Evolutionary conservation across 2,113 vertebrate genomes (phyloP), one percentile per base, ranked within the genome.

Genomic region (Leptodactylus fuscus): DNA sequence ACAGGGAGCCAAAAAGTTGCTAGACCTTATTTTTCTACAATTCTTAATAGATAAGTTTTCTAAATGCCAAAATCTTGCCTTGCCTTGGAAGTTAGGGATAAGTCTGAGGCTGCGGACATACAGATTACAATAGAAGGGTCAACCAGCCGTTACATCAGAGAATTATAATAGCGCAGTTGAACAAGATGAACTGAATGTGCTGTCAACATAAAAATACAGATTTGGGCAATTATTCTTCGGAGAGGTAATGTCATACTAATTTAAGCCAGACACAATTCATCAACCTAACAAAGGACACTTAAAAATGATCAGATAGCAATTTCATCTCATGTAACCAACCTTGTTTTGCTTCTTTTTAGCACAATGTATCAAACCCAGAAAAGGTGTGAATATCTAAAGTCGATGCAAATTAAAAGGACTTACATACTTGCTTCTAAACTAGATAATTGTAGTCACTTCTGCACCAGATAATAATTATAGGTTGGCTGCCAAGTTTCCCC

Each of bases 301-400:
- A 62, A 18, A 69, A 49, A 53, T 70, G 65, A 46, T 24, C 22
- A 73, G 67, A 58, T 65, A 81, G 29, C 53, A 13, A 70, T 51
- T 74, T 24, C 34, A 27, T 73, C 20, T 32, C 32, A 41, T 36
- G 22, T 38, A 71, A n/a, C 81, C 44, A 38, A 38, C 46, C 65
- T 38, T 62, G 67, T 81, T 69, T 74, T 36, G 91, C 91, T 93
- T 92, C 91, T 93, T 93, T 89, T 93, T 91, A 93, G 89, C 79
- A 74, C 93, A 93, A 94, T 92, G 92, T 92, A 94, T 91, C 91
- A 92, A 93, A 92, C 80, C 84, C 90, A 91, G 91, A 91, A 93
- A 94, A 93, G 67, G 93, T 95, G 94, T 94, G 94, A 95, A 94
- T 79, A 92, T 94, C 93, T 94, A 92, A 94, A 95, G 92, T 92